Evolutionary conservation across 53 echinoderm and acorn worm genomes (phyloP).

Genomic region (Mesocentrotus franciscanus): DNA sequence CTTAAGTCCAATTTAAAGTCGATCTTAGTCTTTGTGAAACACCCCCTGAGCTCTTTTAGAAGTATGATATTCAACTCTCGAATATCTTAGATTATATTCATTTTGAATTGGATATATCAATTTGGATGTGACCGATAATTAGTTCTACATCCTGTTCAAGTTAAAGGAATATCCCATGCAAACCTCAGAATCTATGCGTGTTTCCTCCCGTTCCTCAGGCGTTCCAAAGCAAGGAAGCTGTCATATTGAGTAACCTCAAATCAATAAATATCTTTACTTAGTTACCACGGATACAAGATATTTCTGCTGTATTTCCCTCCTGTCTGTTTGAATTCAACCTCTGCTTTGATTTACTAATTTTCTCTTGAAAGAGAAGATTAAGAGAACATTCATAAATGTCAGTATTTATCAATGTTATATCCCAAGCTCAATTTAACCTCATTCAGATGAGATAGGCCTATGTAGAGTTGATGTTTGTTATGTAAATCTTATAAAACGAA

Average conservation of each 20-base stretch:
- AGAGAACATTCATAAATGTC: conserved; percentile 23
- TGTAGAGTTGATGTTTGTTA: too few relatives aligned
- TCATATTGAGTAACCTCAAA: conserved; percentile 34
- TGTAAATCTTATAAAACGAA: too few relatives aligned
- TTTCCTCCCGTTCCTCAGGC: neutral
- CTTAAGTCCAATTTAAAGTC: too few relatives aligned
- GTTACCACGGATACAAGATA: conserved; percentile 14
- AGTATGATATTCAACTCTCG: neutral
- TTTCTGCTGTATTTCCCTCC: conserved; percentile 35
- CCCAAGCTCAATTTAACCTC: neutral
- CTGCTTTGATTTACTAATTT: conserved; percentile 6
- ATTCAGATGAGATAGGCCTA: too few relatives aligned
- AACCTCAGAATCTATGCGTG: conserved; percentile 34
- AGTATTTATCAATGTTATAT: neutral
- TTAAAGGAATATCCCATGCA: neutral
- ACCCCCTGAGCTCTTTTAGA: neutral
- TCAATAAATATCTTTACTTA: conserved; percentile 28
- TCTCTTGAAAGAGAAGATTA: neutral
- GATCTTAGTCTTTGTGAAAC: too few relatives aligned
- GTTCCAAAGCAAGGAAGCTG: conserved; percentile 13
- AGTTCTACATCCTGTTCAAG: conserved; percentile 21
- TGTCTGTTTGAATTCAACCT: neutral
- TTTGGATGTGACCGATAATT: conserved; percentile 48
- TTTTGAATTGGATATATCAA: neutral
- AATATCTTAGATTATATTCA: neutral